A percentile compares a stretch with the other conserved stretches of the same genome.
phyloP scores from a whole-genome alignment of 2,113 vertebrate species.

The Mormoops blainvillei region DNA sequence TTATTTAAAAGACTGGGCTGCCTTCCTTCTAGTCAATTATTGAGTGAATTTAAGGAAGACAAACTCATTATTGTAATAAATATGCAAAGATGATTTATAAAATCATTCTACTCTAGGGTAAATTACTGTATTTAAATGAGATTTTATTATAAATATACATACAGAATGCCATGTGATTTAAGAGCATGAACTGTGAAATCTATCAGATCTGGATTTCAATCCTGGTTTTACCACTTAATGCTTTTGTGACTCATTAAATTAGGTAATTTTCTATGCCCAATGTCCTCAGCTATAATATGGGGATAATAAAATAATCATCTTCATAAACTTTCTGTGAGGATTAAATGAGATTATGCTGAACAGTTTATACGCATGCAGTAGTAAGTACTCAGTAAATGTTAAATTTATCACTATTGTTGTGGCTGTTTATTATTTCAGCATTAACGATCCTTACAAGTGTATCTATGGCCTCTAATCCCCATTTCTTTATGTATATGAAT shows the following conservation, averaged over 20 bases:
- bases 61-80: neutral
- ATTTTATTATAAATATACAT: conserved; percentile 18
- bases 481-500: neutral
- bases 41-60: neutral
- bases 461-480: neutral
- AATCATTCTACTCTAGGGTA: neutral
- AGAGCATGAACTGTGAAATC: neutral
- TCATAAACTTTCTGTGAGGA: neutral
- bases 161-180: neutral
- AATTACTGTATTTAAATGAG: conserved; percentile 4
- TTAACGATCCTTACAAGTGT: neutral
- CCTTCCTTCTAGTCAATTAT: neutral
- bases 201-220: neutral
- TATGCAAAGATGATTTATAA: neutral
- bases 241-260: conserved; percentile 22
- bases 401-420: neutral
- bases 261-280: neutral
- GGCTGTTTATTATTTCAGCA: conserved; percentile 14
- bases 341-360: conserved; percentile 11
- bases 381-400: neutral
- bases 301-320: neutral
- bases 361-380: neutral
- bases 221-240: neutral
- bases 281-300: neutral
- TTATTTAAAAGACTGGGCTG: neutral